These are phyloP conservation scores for Oryzias celebensis DNA, from an alignment of 2,113 vertebrate species.

Conservation along the genomic window DNA sequence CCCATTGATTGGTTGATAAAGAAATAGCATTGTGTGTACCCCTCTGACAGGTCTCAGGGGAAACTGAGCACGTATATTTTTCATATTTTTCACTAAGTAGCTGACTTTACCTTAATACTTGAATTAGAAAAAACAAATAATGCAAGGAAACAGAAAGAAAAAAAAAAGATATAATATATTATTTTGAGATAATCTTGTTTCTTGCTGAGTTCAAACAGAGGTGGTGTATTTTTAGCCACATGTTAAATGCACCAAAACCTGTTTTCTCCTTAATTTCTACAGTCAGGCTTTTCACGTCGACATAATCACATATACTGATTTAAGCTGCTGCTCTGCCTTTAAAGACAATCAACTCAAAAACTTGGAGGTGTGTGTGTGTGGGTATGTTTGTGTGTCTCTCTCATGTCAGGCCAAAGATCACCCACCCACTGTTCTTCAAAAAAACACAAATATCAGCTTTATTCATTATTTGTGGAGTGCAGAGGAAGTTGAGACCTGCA, in stretches of 20 bases:
- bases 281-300: slow-evolving; percentile 15
- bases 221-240: slow-evolving; percentile 11
- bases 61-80: too few species aligned
- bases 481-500: slow-evolving; percentile 51
- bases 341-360: slow-evolving; percentile 47
- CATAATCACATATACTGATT: slow-evolving; percentile 20
- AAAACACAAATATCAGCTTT: slow-evolving; percentile 63
- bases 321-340: slow-evolving; percentile 17
- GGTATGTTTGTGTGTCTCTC: slow-evolving; percentile 30
- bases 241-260: slow-evolving; percentile 5
- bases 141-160: neutral
- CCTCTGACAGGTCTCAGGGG: too few species aligned
- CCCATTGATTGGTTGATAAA: too few species aligned
- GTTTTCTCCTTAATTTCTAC: slow-evolving; percentile 6
- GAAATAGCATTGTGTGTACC: too few species aligned
- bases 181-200: slow-evolving; percentile 18
- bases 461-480: slow-evolving; percentile 69
- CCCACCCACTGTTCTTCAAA: slow-evolving; percentile 58
- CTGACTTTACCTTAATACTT: too few species aligned
- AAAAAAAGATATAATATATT: neutral
- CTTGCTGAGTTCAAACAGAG: slow-evolving; percentile 13
- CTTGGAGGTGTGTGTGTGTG: slow-evolving; percentile 50
- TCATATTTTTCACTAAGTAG: too few species aligned
- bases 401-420: slow-evolving; percentile 62
- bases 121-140: neutral